A percentile compares a stretch with the other conserved stretches of the same genome.
Conservation (phyloP, 2,113 vertebrate genomes). For the Sorex fumeus region DNA sequence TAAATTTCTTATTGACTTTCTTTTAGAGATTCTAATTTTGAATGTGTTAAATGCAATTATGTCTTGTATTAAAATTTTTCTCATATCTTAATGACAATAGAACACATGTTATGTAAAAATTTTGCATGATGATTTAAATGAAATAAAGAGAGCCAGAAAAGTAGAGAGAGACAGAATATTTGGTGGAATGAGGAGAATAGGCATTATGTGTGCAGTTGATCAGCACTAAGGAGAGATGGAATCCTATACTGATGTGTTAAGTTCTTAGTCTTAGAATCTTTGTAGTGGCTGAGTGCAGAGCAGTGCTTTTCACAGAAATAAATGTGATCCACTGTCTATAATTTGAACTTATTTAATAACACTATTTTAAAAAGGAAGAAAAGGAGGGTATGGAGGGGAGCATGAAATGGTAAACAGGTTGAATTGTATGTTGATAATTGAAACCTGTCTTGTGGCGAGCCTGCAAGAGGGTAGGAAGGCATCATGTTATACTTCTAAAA, state of each 20-base stretch:
- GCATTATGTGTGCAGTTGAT: neutral
- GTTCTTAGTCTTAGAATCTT: neutral
- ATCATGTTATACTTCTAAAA: neutral
- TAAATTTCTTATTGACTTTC: neutral
- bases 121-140: constrained; percentile 20
- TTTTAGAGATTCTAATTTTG: constrained; percentile 14
- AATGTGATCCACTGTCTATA: neutral
- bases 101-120: neutral
- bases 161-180: neutral
- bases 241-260: neutral
- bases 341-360: neutral
- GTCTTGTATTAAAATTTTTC: neutral
- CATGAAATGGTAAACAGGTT: neutral
- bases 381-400: neutral
- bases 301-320: neutral
- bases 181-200: neutral
- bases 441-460: neutral
- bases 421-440: neutral
- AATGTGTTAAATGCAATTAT: neutral
- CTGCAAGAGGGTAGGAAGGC: neutral
- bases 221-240: neutral
- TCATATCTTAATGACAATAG: neutral
- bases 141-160: neutral
- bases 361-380: neutral
- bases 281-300: neutral